Conservation (phyloP, 2,888 invertebrate species). For the Catocala nupta region DNA sequence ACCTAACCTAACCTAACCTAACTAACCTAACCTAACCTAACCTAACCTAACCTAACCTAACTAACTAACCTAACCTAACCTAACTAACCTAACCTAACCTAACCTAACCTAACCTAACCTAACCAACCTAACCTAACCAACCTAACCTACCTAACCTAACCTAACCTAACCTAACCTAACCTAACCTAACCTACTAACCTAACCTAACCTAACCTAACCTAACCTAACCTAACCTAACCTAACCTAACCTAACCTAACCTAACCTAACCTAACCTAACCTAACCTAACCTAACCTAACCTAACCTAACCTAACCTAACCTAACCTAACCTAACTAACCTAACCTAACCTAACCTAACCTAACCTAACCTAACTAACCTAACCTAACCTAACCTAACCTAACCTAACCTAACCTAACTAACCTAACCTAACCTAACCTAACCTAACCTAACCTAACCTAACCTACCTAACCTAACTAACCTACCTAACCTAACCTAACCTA, state of each 20-base stretch:
- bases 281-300: conserved; percentile 18
- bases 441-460: conserved; percentile 31
- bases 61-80: conserved; percentile 22
- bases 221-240: conserved; percentile 20
- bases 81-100: conserved; percentile 24
- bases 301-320: conserved; percentile 25
- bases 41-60: conserved; percentile 23
- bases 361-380: conserved; percentile 31
- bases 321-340: conserved; percentile 30
- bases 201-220: conserved; percentile 21
- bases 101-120: conserved; percentile 20
- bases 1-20: conserved; percentile 7
- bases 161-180: conserved; percentile 21
- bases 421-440: conserved; percentile 25
- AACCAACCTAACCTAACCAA: conserved; percentile 17
- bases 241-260: conserved; percentile 20
- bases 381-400: conserved; percentile 34
- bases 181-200: conserved; percentile 21
- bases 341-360: conserved; percentile 37
- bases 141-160: conserved; percentile 14
- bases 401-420: conserved; percentile 28
- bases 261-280: conserved; percentile 17
- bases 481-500: conserved; percentile 19
- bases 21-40: conserved; percentile 11
- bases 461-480: conserved; percentile 28